Evolutionary conservation across 1,140 invertebrate species (phyloP), one percentile per base, ranked within the genome.

Genomic region (Coelopa frigida): DNA sequence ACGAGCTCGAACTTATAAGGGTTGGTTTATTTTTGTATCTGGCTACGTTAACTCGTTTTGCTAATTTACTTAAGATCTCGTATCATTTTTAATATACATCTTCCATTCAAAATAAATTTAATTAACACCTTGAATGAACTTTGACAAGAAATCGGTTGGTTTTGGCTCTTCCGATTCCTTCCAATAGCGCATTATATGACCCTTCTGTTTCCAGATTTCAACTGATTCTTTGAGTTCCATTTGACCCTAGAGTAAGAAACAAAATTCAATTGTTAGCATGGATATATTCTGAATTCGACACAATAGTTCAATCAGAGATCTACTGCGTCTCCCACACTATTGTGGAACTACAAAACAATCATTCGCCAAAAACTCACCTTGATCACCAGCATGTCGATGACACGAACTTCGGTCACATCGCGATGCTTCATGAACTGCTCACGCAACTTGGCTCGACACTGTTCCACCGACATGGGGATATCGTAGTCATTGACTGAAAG

Each of bases 221-320:
- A 84, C 81, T 2, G 81, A 79, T 74, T 96, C 93, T 61, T 89
- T 82, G 27, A 97, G 72, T 60, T 96, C 92, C 89, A 94, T 94
- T 80, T 93, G 89, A 44, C 91, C 91, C 87, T 93, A 61, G 22
- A 75, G 77, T 59, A 42, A n/a, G n/a, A n/a, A n/a, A n/a, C n/a
- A n/a, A n/a, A n/a, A 35, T 36, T 18, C 7, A 31, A 17, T 41
- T 47, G 15, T 7, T 12, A 6, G 17, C 33, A 36, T 8, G 11
- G 14, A 6, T 36, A 8, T 36, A 23, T 33, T n/a, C n/a, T n/a
- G n/a, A n/a, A n/a, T n/a, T n/a, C n/a, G n/a, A n/a, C n/a, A n/a
- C n/a, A n/a, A n/a, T n/a, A n/a, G n/a, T n/a, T n/a, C n/a, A n/a
- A n/a, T n/a, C n/a, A n/a, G n/a, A n/a, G n/a, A n/a, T n/a, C n/a